Evolutionary conservation across 2,888 invertebrate species (phyloP), one percentile per base, ranked within the genome.

Genomic region (Sinotaia quadrata): DNA sequence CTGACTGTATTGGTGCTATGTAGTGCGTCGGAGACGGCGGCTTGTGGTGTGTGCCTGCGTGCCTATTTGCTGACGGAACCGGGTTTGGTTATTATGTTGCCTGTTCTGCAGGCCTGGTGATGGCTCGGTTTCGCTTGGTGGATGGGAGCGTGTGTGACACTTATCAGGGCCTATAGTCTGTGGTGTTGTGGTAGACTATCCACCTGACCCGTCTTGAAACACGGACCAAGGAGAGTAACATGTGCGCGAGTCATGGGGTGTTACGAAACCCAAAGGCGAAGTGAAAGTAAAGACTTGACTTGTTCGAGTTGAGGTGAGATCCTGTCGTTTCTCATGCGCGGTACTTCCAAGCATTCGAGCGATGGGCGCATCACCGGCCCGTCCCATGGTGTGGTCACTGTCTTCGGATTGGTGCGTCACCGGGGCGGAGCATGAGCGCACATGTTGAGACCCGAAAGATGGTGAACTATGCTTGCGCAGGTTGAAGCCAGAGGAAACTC

Each of bases 171-270:
- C 31, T 41, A 37, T 36, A 41, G 58, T 72, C 67, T 60, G 63
- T 71, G 68, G 73, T 41, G 37, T 37, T 37, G 60, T 74, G 68
- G 73, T 62, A 72, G 81, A 75, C 63, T 57, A 58, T 74, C 79
- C 76, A 76, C 78, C 79, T 91, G 92, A 91, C 92, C 92, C 92
- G 92, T 92, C 92, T 92, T 92, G 92, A 92, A 92, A 92, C 92
- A 92, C 92, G 91, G 92, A 92, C 92, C 91, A 92, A 92, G 92
- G 91, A 92, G 92, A 92, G 91, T 91, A 92, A 90, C 91, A 91
- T 91, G 91, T 91, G 89, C 90, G 92, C 92, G 90, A 92, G 92
- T 92, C 91, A 90, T 90, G 90, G 91, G 91, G 91, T 89, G n/a
- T n/a, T 77, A 75, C 83, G 84, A 90, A 91, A 90, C 91, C 90